phyloP scores from a whole-genome alignment of 2,888 invertebrate species.

The Hypercompe scribonia region DNA sequence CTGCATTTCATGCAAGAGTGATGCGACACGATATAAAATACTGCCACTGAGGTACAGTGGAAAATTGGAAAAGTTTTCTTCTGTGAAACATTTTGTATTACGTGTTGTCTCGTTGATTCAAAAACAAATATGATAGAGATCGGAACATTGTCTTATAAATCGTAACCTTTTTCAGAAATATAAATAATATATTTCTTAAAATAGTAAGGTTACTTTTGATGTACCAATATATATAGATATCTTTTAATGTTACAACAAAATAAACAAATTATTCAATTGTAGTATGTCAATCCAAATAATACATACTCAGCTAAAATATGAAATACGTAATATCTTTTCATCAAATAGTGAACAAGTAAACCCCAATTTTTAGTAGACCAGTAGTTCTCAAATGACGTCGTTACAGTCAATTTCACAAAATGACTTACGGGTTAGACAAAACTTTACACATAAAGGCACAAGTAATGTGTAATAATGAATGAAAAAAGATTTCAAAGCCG shows the following conservation, averaged over 20 bases:
- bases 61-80: slow-evolving; percentile 69
- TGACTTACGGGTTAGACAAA: background rate
- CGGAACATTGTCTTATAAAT: background rate
- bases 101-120: slow-evolving; percentile 35
- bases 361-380: background rate
- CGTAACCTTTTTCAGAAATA: too few relatives aligned
- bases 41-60: slow-evolving; percentile 60
- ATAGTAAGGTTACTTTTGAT: background rate
- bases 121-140: slow-evolving; percentile 13
- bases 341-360: background rate
- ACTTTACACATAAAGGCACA: background rate
- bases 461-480: background rate
- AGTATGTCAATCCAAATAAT: background rate
- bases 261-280: background rate
- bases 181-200: background rate
- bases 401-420: background rate
- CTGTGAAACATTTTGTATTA: slow-evolving; percentile 44
- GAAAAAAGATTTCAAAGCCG: background rate
- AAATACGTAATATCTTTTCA: background rate
- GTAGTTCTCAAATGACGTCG: background rate
- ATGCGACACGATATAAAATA: slow-evolving; percentile 59
- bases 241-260: background rate
- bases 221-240: background rate
- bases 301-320: background rate
- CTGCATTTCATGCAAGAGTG: slow-evolving; percentile 55